A percentile compares a stretch with the other conserved stretches of the same genome.
Conservation (phyloP, 2,113 vertebrate species). For the Rhinolophus ferrumequinum region DNA sequence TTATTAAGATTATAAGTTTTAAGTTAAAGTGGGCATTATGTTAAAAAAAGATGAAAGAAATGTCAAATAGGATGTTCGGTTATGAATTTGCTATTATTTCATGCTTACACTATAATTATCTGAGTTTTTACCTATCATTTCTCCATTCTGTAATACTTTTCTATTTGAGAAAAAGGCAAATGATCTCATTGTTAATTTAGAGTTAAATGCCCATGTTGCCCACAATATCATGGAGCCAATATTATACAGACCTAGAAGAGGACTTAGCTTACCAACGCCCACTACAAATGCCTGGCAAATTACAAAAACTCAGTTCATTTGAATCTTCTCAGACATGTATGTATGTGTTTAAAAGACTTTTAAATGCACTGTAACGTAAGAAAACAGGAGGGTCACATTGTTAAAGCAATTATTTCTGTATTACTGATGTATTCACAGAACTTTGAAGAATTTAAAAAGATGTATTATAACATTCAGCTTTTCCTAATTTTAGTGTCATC, state of each 20-base stretch:
- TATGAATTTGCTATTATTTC: background rate
- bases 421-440: constrained; percentile 24
- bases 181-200: background rate
- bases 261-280: background rate
- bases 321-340: background rate
- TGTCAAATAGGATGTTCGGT: background rate
- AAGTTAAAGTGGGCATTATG: background rate
- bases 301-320: background rate
- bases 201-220: background rate
- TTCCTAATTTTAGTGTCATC: constrained; percentile 39
- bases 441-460: constrained; percentile 59
- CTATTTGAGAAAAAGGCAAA: background rate
- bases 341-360: background rate
- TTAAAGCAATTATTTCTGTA: constrained; percentile 40
- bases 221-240: background rate
- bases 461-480: constrained; percentile 43
- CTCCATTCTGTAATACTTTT: background rate
- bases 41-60: constrained; percentile 1
- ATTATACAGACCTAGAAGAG: background rate
- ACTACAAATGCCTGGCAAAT: background rate
- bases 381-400: background rate
- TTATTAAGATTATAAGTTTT: background rate
- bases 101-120: background rate
- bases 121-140: background rate
- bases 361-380: background rate